Base-by-base conservation (phyloP, 2,113 vertebrate species). In the Hystrix cristata region DNA sequence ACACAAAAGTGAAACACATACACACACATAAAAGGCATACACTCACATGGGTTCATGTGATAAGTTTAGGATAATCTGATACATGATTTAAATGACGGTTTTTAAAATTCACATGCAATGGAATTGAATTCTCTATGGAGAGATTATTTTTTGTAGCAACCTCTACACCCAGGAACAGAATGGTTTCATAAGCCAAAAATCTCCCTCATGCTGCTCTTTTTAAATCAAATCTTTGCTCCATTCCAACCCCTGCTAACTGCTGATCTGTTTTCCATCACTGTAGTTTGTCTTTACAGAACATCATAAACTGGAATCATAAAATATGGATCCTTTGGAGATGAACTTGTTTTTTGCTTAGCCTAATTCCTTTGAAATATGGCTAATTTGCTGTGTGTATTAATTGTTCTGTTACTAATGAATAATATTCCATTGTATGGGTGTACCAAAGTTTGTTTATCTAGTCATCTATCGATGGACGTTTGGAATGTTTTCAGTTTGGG, bases 401-500 rank as follows among this genome's bases (percentile, higher is more conserved):
- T 80, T 67, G 19, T 31, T 88, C 10, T 13, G 34, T 84, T 43
- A 29, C 43, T 21, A 19, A 78, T 78, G 48, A 96, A 46, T 25
- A 69, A 10, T 18, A 27, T 3, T 3, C 5, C n/a, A 4, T 18
- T 38, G 11, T 11, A 6, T 15, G 31, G 8, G 6, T 31, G 0
- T 27, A 27, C 4, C 8, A n/a, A 29, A 38, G 19, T 87, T 87
- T 83, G 7, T 74, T 19, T 19, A 11, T 38, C 48, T 48, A 4
- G 67, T 85, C 2, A n/a, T 10, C 18, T 79, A 51, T 34, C 78
- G 25, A 10, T 46, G 9, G 7, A 34, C 43, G 55, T 60, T 25
- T 92, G n/a, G 12, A 1, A 69, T 92, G 11, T 69, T 81, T 71
- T 51, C 60, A 76, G 5, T 62, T 82, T 84, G 60, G 90, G 19